phyloP scores from a whole-genome alignment of 1,140 invertebrate species.

The Vollenhovia emeryi region DNA sequence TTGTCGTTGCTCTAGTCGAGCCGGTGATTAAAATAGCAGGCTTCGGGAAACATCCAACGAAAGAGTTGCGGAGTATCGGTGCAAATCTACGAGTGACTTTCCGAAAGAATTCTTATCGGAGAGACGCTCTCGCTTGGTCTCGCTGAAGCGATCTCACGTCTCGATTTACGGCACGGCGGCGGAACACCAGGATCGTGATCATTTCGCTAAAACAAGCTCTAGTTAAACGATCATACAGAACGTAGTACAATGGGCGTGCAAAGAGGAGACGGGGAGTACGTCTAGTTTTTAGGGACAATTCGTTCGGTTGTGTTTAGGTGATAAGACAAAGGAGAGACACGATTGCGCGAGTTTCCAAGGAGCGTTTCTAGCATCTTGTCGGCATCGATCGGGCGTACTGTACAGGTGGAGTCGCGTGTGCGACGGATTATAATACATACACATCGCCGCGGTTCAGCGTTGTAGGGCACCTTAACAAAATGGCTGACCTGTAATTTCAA shows the following conservation, averaged over 20 bases:
- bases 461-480: too few relatives aligned
- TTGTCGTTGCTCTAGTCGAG: not conserved
- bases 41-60: not conserved
- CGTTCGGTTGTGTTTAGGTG: slow-evolving; percentile 56
- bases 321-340: slow-evolving; percentile 35
- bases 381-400: slow-evolving; percentile 69
- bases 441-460: not conserved
- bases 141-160: not conserved
- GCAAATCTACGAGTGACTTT: not conserved
- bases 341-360: slow-evolving; percentile 48
- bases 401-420: slow-evolving; percentile 46
- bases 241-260: slow-evolving; percentile 45
- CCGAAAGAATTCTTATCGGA: not conserved
- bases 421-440: not conserved
- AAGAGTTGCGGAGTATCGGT: not conserved
- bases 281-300: slow-evolving; percentile 54
- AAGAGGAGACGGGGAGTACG: not conserved
- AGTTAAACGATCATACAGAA: slow-evolving; percentile 52
- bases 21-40: not conserved
- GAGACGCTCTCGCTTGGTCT: not conserved
- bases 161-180: not conserved
- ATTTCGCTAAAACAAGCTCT: slow-evolving; percentile 24
- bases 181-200: not conserved
- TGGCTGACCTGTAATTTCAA: too few relatives aligned
- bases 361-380: slow-evolving; percentile 1